Percentiles rank a stretch among this genome's conserved stretches.
phyloP scores from a whole-genome alignment of 2,797 vertebrate genomes.

The Mormyrus proboscirostris region DNA sequence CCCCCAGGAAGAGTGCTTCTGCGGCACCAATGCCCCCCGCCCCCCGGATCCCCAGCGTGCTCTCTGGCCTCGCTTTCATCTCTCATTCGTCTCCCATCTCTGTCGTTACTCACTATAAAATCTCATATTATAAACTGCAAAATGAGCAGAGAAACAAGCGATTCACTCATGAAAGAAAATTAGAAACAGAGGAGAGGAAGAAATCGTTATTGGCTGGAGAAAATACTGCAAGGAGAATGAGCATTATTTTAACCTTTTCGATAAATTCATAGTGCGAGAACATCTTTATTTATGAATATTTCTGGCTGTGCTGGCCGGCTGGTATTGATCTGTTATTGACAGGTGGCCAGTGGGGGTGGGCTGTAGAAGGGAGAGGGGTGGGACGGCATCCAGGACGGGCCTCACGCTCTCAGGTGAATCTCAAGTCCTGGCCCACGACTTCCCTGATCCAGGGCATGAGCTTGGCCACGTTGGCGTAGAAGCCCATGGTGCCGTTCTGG shows the following conservation, averaged over 20 bases:
- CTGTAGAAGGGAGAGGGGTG: background rate
- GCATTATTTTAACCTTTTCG: conserved; percentile 7
- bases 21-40: background rate
- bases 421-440: conserved; percentile 9
- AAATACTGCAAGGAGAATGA: background rate
- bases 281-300: conserved; percentile 4
- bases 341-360: background rate
- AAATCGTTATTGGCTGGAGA: background rate
- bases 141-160: background rate
- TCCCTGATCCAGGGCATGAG: conserved; percentile 18
- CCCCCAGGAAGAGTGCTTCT: background rate
- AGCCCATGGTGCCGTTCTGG: background rate
- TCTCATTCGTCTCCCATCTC: background rate
- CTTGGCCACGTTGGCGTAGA: conserved; percentile 12
- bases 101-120: background rate
- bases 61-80: background rate
- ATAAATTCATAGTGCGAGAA: background rate
- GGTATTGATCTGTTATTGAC: conserved; percentile 9
- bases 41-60: too few species aligned
- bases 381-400: background rate
- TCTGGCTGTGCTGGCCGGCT: background rate
- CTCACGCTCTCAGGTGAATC: background rate
- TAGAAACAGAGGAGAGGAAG: background rate
- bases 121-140: background rate
- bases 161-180: background rate